These are phyloP conservation scores for Myotis brandtii DNA, from an alignment of 2,113 vertebrate species.

Conservation along the genomic window DNA sequence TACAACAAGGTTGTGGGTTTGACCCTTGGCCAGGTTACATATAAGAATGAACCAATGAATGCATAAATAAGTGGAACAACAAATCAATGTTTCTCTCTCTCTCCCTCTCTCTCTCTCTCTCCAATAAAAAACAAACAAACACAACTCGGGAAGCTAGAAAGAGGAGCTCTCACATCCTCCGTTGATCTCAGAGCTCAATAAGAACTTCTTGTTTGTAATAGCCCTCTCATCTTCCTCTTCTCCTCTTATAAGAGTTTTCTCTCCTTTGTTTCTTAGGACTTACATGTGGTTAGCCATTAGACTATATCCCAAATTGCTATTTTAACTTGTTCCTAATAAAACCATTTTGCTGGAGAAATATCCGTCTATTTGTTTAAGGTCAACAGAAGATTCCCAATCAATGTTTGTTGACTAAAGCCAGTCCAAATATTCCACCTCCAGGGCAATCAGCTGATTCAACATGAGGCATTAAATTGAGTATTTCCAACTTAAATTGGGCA, in stretches of 20 bases:
- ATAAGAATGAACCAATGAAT: background rate
- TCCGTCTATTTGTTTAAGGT: background rate
- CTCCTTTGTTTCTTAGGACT: background rate
- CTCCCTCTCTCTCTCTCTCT: no score
- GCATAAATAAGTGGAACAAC: background rate
- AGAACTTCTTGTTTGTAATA: background rate
- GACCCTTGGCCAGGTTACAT: background rate
- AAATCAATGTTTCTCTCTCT: background rate
- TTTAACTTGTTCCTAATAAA: background rate
- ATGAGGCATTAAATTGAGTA: background rate
- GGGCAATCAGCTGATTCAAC: background rate
- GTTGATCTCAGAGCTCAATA: background rate
- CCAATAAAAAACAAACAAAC: no score
- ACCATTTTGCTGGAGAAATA: background rate
- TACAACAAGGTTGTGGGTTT: background rate
- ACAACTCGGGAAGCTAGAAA: background rate
- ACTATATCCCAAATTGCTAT: background rate
- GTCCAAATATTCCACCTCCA: background rate
- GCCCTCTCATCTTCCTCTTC: background rate
- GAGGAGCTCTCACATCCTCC: background rate
- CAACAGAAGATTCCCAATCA: background rate
- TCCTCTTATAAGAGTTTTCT: background rate
- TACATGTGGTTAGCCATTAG: background rate
- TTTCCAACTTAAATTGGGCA: background rate
- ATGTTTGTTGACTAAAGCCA: background rate